Conservation (phyloP, 2,113 vertebrate genomes). For the Psilopogon haemacephalus region DNA sequence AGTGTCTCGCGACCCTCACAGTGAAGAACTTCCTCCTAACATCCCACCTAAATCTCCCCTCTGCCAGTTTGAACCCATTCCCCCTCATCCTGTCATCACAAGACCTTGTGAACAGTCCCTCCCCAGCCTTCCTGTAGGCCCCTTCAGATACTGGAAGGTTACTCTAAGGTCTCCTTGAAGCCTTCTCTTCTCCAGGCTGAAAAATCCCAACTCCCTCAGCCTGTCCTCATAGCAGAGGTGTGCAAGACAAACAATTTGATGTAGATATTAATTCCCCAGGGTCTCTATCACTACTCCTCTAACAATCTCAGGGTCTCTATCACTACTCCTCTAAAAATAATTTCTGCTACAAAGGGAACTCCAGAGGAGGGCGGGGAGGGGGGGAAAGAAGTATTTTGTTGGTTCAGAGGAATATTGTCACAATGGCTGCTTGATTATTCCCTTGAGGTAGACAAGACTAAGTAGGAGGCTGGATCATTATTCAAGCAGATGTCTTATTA, state of each 20-base stretch:
- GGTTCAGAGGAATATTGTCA: conserved; percentile 26
- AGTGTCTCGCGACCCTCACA: too few species aligned
- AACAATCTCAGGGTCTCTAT: not conserved
- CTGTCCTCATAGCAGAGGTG: too few species aligned
- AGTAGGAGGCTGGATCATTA: conserved; percentile 40
- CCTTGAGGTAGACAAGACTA: conserved; percentile 36
- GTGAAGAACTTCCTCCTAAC: too few species aligned
- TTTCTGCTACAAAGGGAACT: not conserved
- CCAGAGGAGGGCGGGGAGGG: not conserved
- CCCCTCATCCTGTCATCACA: too few species aligned
- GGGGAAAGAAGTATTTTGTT: not conserved
- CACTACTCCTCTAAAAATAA: not conserved
- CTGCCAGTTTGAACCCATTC: too few species aligned
- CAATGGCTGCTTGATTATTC: not conserved
- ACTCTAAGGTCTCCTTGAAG: too few species aligned
- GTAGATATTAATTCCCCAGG: not conserved
- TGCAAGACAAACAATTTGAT: not conserved
- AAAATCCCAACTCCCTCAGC: too few species aligned
- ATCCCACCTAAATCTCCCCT: too few species aligned
- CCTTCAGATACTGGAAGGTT: too few species aligned
- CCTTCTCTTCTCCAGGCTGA: too few species aligned
- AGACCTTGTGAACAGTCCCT: too few species aligned
- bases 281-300: not conserved
- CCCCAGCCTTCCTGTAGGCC: too few species aligned
- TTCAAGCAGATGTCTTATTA: conserved; percentile 37